Conservation (phyloP, 2,888 invertebrate genomes). For the Myopa testacea region DNA sequence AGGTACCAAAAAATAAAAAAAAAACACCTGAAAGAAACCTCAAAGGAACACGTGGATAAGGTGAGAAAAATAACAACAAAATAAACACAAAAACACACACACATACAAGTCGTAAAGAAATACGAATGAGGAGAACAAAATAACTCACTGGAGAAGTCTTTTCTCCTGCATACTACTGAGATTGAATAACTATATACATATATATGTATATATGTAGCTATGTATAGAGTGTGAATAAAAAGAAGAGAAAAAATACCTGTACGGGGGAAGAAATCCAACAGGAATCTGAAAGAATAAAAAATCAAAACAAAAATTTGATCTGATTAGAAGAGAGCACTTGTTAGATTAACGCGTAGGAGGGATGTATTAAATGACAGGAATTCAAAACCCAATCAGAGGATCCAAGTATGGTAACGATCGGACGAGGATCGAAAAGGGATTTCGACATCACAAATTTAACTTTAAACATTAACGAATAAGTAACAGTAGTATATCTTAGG, state of each 20-base stretch:
- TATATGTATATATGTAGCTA: background rate
- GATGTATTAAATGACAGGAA: background rate
- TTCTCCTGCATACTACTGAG: background rate
- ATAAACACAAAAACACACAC: constrained; percentile 14
- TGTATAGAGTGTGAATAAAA: background rate
- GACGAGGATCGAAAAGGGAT: no score
- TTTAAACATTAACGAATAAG: background rate
- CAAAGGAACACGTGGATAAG: constrained; percentile 20
- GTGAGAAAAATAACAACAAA: constrained; percentile 1
- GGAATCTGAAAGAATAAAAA: constrained; percentile 40
- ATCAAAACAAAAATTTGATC: background rate
- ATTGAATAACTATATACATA: constrained; percentile 11
- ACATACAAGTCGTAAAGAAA: background rate
- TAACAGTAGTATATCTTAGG: background rate
- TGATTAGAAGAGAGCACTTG: background rate
- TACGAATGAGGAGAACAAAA: constrained; percentile 26
- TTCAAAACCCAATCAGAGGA: background rate
- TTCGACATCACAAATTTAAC: no score
- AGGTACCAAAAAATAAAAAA: constrained; percentile 22
- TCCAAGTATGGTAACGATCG: no score
- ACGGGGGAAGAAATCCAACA: constrained; percentile 41
- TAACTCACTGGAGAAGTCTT: background rate
- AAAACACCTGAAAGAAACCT: constrained; percentile 11
- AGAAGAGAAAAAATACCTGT: constrained; percentile 12
- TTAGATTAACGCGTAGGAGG: background rate